Percentiles rank a stretch among this genome's conserved stretches.
phyloP scores from a whole-genome alignment of 2,797 vertebrate genomes.

The Pipistrellus nathusii region DNA sequence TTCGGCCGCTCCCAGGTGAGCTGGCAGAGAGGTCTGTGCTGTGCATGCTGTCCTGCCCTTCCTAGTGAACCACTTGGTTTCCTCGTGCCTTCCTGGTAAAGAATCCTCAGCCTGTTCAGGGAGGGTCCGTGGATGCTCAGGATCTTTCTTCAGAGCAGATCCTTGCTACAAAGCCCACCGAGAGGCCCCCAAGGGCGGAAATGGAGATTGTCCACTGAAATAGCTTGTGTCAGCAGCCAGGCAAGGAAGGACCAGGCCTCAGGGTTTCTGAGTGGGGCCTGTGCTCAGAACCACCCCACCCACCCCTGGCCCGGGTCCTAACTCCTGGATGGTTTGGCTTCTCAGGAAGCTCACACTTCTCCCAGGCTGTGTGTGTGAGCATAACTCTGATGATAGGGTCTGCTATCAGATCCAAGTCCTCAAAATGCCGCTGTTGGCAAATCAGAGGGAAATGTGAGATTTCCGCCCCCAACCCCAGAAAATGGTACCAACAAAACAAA shows the following conservation, averaged over 20 bases:
- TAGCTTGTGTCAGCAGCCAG: not conserved
- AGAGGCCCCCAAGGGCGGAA: not conserved
- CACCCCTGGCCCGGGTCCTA: not conserved
- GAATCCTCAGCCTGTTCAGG: not conserved
- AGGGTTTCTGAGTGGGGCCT: not conserved
- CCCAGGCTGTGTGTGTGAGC: not conserved
- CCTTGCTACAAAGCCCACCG: not conserved
- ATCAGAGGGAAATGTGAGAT: constrained; percentile 22
- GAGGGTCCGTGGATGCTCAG: not conserved
- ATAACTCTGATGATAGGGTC: not conserved
- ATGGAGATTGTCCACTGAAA: not conserved
- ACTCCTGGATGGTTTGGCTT: not conserved
- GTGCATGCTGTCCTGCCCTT: not conserved
- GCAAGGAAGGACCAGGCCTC: not conserved
- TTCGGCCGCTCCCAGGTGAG: not conserved
- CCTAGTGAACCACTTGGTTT: not conserved
- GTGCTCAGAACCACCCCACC: not conserved
- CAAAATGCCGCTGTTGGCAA: constrained; percentile 29
- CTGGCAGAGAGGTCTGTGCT: not conserved
- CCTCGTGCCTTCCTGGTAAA: not conserved
- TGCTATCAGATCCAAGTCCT: not conserved
- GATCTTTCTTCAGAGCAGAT: not conserved
- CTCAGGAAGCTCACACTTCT: not conserved
- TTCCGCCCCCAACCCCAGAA: not conserved
- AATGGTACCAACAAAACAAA: not conserved